Percentiles rank a stretch among this genome's conserved stretches.
Evolutionary conservation across 2,113 vertebrate genomes (phyloP).

Genomic region (Toxotes chatareus): DNA sequence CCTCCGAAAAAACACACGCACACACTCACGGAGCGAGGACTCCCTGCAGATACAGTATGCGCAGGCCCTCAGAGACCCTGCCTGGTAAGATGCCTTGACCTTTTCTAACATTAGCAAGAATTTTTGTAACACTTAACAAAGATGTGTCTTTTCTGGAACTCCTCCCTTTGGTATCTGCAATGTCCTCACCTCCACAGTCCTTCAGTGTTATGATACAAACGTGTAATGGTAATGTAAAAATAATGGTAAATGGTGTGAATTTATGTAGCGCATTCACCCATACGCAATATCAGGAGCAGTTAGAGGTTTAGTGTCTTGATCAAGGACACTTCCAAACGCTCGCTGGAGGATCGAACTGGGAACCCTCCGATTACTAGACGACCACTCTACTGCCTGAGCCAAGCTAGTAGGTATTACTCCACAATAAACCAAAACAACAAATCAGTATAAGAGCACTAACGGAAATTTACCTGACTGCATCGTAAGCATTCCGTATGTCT

Average conservation of each 20-base stretch:
- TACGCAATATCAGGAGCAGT: no score
- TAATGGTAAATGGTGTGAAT: no score
- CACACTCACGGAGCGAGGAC: constrained; percentile 49
- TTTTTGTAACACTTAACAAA: not conserved
- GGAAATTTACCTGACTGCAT: constrained; percentile 83
- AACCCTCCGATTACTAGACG: no score
- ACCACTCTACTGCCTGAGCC: no score
- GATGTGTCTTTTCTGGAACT: not conserved
- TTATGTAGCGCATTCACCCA: no score
- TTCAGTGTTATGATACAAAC: not conserved
- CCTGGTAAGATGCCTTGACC: constrained; percentile 23
- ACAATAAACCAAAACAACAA: not conserved
- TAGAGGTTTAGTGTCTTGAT: no score
- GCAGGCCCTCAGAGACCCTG: constrained; percentile 35
- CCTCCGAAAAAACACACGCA: constrained; percentile 48
- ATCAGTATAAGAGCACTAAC: not conserved
- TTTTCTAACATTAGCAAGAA: constrained; percentile 7
- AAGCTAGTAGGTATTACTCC: not conserved
- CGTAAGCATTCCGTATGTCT: constrained; percentile 87
- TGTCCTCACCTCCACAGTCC: not conserved
- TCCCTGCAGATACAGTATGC: constrained; percentile 59
- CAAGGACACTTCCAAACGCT: no score
- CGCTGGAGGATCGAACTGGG: no score
- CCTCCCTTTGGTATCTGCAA: not conserved
- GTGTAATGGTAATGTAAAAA: no score